These are phyloP conservation scores for Scatophagus argus DNA, from an alignment of 2,113 vertebrate species.

Conservation along the genomic window DNA sequence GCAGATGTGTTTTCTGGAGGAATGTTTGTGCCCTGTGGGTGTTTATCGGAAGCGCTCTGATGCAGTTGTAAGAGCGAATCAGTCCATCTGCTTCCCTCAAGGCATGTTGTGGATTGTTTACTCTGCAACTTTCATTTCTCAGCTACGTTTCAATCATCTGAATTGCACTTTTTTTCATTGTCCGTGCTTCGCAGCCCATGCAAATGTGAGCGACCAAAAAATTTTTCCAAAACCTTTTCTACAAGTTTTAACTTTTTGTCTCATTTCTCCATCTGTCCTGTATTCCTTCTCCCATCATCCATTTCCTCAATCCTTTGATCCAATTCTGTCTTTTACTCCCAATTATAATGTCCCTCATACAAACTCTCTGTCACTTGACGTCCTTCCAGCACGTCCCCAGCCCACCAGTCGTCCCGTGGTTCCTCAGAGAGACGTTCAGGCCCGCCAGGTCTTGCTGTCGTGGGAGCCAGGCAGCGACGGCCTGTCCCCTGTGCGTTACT, in stretches of 20 bases:
- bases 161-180: background rate
- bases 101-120: constrained; percentile 61
- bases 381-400: constrained; percentile 80
- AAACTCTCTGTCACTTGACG: background rate
- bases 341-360: background rate
- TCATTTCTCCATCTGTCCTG: background rate
- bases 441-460: constrained; percentile 90
- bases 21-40: constrained; percentile 48
- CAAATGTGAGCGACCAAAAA: constrained; percentile 23
- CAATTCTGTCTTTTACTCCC: background rate
- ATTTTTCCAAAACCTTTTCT: background rate
- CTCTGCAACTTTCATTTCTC: constrained; percentile 47
- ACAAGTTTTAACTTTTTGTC: background rate
- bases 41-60: constrained; percentile 57
- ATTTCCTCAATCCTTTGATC: background rate
- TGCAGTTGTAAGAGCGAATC: constrained; percentile 48
- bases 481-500: constrained; percentile 95
- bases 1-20: constrained; percentile 64
- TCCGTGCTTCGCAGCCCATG: background rate
- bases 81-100: constrained; percentile 62
- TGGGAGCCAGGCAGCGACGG: constrained; percentile 98
- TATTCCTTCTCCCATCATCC: background rate
- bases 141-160: constrained; percentile 46
- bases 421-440: constrained; percentile 84
- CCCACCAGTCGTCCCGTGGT: constrained; percentile 91